Evolutionary conservation across 1,140 invertebrate species (phyloP).

Genomic region (Sesamia nonagrioides): DNA sequence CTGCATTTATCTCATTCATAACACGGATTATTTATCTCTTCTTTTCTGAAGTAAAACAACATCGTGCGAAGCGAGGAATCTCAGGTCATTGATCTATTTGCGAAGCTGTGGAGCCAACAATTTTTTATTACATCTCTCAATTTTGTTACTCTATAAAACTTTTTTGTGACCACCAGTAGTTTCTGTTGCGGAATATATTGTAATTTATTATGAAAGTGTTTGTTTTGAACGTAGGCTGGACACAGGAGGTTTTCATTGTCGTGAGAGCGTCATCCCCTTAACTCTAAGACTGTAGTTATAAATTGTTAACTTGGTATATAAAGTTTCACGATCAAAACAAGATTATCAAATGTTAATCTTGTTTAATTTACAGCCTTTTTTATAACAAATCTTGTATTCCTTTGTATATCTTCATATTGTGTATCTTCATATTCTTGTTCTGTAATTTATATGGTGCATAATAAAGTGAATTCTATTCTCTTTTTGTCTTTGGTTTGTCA

Average conservation of each 20-base stretch:
- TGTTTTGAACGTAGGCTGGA: slow-evolving; percentile 1
- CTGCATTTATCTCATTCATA: slow-evolving; percentile 41
- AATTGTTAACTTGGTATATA: background rate
- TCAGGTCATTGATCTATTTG: slow-evolving; percentile 51
- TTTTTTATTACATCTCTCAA: slow-evolving; percentile 43
- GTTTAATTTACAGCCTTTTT: slow-evolving; percentile 12
- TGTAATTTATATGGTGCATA: too few relatives aligned
- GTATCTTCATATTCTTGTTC: too few relatives aligned
- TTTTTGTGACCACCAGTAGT: slow-evolving; percentile 8
- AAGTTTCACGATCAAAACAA: slow-evolving; percentile 14
- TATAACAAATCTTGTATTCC: slow-evolving; percentile 16
- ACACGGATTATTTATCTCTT: slow-evolving; percentile 37
- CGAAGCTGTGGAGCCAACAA: slow-evolving; percentile 21
- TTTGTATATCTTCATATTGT: too few relatives aligned
- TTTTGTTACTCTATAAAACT: slow-evolving; percentile 22
- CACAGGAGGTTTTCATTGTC: slow-evolving; percentile 7
- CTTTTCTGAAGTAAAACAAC: slow-evolving; percentile 30
- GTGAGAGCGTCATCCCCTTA: slow-evolving; percentile 19
- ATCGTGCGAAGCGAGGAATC: slow-evolving; percentile 1
- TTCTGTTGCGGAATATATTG: slow-evolving; percentile 24
- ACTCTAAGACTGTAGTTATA: slow-evolving; percentile 13
- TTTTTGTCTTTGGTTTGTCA: too few relatives aligned
- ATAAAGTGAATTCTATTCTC: too few relatives aligned
- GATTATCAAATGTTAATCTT: slow-evolving; percentile 7
- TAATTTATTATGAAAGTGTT: slow-evolving; percentile 27